These are phyloP conservation scores for Umimayanthus kanabou DNA, from an alignment of 92 coral and sea anemone genomes.

Conservation along the genomic window DNA sequence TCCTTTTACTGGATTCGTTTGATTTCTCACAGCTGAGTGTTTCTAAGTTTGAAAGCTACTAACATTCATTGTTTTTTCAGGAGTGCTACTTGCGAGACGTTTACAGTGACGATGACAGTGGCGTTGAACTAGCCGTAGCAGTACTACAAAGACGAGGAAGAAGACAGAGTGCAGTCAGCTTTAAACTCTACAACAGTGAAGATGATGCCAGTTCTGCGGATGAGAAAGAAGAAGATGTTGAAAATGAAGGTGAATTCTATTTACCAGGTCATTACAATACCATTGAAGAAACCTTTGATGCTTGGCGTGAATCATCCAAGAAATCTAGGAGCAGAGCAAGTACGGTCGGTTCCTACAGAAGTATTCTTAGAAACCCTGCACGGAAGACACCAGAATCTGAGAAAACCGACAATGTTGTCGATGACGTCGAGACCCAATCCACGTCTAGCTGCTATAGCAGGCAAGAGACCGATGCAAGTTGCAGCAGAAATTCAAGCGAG, in stretches of 20 bases:
- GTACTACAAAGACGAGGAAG: conserved; percentile 4
- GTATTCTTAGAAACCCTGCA: not conserved
- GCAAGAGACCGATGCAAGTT: conserved; percentile 16
- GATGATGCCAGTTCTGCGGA: conserved; percentile 40
- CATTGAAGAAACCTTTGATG: conserved; percentile 79
- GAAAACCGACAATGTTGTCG: not conserved
- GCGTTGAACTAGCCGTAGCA: conserved; percentile 24
- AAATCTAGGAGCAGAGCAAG: conserved; percentile 53
- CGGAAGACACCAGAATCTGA: not conserved
- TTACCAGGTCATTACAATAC: conserved; percentile 71
- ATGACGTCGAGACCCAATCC: conserved; percentile 5
- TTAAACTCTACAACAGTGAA: conserved; percentile 48
- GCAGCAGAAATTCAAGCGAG: conserved; percentile 6
- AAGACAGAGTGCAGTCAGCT: conserved; percentile 71
- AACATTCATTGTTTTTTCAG: conserved; percentile 21
- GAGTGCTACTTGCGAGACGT: conserved; percentile 47
- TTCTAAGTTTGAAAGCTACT: not conserved
- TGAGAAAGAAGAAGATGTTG: conserved; percentile 33
- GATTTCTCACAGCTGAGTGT: too few relatives aligned
- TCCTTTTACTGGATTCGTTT: too few relatives aligned
- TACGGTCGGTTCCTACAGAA: conserved; percentile 45
- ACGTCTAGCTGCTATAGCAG: conserved; percentile 14
- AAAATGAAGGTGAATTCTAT: conserved; percentile 47
- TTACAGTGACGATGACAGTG: conserved; percentile 41
- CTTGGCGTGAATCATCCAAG: conserved; percentile 76